Base-by-base conservation (phyloP, 2,888 invertebrate species). In the Panzeria rudis region DNA sequence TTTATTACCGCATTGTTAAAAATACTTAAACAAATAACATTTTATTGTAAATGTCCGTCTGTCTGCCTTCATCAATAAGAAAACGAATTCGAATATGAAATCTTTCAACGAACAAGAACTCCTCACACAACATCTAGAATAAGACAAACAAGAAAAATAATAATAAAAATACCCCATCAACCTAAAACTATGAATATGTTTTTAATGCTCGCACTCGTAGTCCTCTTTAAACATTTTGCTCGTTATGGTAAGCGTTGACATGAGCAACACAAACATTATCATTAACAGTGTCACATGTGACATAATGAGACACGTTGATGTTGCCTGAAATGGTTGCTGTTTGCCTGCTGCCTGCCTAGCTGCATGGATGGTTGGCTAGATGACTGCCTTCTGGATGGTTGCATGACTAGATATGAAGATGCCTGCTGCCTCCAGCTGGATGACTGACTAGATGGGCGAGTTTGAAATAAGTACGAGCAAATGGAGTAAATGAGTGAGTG, bases 281-380 rank as follows among this genome's bases (percentile, higher is more conserved):
- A 91, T 91, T 91, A 91, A 91, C 90, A 90, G 90, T 91, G 91
- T 91, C 91, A 91, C 89, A 90, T 90, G 89, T 91, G 88, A 90
- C 91, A 91, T 91, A 91, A 91, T 91, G 90, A 91, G 89, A 88
- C 89, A 88, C 87, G 89, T 89, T 87, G 88, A 88, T 86, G 83
- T 88, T 87, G 83, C 87, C 87, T 73, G 52, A 73, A 61, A 75
- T 75, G 62, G 52, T 75, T 62, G 52, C 78, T 69, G 44, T 23
- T 64, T 64, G 50, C 35, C n/a, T 61, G 50, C n/a, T 59, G 32
- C 54, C 41, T 62, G 66, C 15, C 38, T 75, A 44, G 29, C 29
- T 56, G 78, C 38, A 29, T 73, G 59, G 38, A n/a, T 61, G 29
- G 54, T 23, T 66, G 35, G n/a, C 20, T 32, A 32, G 25, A 52